Conservation (phyloP, 2,888 invertebrate genomes). For the Drosophila putrida region DNA sequence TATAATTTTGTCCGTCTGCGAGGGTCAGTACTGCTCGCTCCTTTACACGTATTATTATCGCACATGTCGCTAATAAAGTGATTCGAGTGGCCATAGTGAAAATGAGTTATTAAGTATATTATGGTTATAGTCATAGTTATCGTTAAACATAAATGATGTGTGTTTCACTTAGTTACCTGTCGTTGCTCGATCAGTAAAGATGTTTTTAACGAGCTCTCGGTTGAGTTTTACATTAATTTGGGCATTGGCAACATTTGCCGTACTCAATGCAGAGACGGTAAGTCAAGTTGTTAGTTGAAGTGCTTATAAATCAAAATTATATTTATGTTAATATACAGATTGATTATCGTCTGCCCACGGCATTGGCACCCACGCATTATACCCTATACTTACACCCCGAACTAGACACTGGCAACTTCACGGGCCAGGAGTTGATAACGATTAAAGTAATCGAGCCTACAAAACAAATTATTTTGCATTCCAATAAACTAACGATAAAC, state of each 20-base stretch:
- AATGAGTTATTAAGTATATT: slow-evolving; percentile 34
- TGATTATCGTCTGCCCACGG: slow-evolving; percentile 86
- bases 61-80: slow-evolving; percentile 46
- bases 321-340: slow-evolving; percentile 40
- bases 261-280: slow-evolving; percentile 46
- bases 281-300: background rate
- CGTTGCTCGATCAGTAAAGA: slow-evolving; percentile 53
- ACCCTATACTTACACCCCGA: slow-evolving; percentile 89
- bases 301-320: background rate
- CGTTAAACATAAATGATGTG: background rate
- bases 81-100: slow-evolving; percentile 51
- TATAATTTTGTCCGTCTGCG: background rate
- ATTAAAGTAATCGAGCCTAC: slow-evolving; percentile 85
- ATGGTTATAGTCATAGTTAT: slow-evolving; percentile 23
- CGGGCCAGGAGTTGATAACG: slow-evolving; percentile 87
- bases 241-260: slow-evolving; percentile 61
- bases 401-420: slow-evolving; percentile 86
- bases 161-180: slow-evolving; percentile 47
- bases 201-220: slow-evolving; percentile 41
- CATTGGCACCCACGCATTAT: slow-evolving; percentile 88
- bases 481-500: slow-evolving; percentile 86
- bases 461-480: slow-evolving; percentile 87
- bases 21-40: background rate
- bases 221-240: slow-evolving; percentile 56
- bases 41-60: slow-evolving; percentile 35